These are phyloP conservation scores for Pandemis cinnamomeana DNA, from an alignment of 2,888 invertebrate genomes.

Conservation along the genomic window DNA sequence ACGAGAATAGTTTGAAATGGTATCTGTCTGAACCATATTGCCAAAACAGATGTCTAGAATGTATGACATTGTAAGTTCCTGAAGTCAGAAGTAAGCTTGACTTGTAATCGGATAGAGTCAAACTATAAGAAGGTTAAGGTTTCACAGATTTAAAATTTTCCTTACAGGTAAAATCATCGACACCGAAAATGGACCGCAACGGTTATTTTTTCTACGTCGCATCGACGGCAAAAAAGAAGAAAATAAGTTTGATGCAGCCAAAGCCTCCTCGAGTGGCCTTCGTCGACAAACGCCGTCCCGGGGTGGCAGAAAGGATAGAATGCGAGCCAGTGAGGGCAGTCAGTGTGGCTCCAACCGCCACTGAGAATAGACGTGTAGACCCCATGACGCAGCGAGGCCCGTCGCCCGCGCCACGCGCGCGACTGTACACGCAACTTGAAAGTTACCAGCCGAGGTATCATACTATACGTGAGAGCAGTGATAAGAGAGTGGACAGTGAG, in stretches of 20 bases:
- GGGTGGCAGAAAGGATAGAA: slow-evolving; percentile 69
- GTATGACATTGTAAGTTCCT: too few species aligned
- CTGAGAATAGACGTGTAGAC: slow-evolving; percentile 65
- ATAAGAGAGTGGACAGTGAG: slow-evolving; percentile 79
- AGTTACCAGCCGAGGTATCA: slow-evolving; percentile 82
- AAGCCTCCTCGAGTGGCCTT: slow-evolving; percentile 78
- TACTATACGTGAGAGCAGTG: slow-evolving; percentile 79
- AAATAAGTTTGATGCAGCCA: slow-evolving; percentile 80
- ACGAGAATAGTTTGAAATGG: too few species aligned
- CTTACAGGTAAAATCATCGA: slow-evolving; percentile 76
- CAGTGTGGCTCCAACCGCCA: slow-evolving; percentile 71
- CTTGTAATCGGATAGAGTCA: too few species aligned
- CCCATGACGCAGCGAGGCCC: slow-evolving; percentile 70
- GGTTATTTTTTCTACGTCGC: slow-evolving; percentile 81
- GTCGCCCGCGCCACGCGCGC: slow-evolving; percentile 77
- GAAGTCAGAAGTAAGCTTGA: too few species aligned
- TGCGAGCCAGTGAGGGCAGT: slow-evolving; percentile 43
- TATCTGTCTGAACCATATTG: too few species aligned
- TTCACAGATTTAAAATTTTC: slow-evolving; percentile 7
- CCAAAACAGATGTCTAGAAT: too few species aligned
- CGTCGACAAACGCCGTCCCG: slow-evolving; percentile 72
- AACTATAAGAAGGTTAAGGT: too few species aligned
- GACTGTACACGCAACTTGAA: slow-evolving; percentile 78
- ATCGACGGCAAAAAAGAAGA: slow-evolving; percentile 82
- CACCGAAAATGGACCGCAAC: slow-evolving; percentile 80